Percentiles rank a stretch among this genome's conserved stretches.
These are phyloP conservation scores for Papilio glaucus DNA, from an alignment of 1,140 invertebrate genomes.

Conservation along the genomic window DNA sequence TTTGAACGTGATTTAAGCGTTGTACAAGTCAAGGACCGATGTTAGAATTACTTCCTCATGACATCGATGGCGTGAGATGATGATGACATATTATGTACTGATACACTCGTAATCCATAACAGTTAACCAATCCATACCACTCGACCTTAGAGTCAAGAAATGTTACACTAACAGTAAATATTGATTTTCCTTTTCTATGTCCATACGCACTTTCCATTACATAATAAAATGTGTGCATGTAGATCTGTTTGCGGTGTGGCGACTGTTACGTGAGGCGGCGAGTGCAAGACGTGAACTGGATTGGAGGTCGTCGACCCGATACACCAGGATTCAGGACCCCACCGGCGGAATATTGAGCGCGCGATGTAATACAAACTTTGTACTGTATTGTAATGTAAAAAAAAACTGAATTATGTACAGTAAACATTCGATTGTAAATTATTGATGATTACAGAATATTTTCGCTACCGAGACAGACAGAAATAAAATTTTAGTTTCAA, in stretches of 20 bases:
- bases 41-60: too few relatives aligned
- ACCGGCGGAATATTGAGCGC: conserved; percentile 60
- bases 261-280: conserved; percentile 71
- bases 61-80: too few relatives aligned
- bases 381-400: too few relatives aligned
- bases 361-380: conserved; percentile 32
- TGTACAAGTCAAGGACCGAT: too few relatives aligned
- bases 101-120: too few relatives aligned
- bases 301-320: conserved; percentile 70
- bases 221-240: conserved; percentile 42
- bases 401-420: background rate
- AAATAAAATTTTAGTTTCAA: too few relatives aligned
- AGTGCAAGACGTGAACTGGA: conserved; percentile 76
- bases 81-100: too few relatives aligned
- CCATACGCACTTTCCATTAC: conserved; percentile 14
- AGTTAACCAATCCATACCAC: too few relatives aligned
- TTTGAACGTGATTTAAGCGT: too few relatives aligned
- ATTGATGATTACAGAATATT: background rate
- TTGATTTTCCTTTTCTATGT: background rate
- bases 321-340: conserved; percentile 74
- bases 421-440: background rate
- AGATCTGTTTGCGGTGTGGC: conserved; percentile 60
- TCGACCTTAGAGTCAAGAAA: too few relatives aligned
- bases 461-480: too few relatives aligned
- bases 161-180: too few relatives aligned